These are phyloP conservation scores for Octodonta nipae DNA, from an alignment of 2,888 invertebrate species.

Conservation along the genomic window DNA sequence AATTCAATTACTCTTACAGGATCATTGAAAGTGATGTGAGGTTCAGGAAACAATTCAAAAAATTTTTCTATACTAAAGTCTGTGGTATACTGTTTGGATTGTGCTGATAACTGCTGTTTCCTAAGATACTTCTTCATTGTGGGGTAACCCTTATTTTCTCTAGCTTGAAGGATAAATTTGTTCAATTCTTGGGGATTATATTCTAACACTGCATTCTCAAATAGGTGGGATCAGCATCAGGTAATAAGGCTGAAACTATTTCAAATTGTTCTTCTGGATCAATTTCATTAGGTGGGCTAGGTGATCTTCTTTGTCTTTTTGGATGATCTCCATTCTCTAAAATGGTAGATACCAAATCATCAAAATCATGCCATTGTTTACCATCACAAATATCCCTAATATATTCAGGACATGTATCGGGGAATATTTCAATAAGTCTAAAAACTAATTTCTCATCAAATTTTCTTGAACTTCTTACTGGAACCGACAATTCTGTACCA, in stretches of 20 bases:
- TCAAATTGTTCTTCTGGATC: background rate
- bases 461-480: too few species aligned
- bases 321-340: conserved; percentile 1
- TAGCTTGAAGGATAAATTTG: background rate
- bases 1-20: conserved; percentile 10
- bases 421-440: background rate
- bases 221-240: background rate
- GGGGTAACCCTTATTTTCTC: background rate
- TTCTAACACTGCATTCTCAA: background rate
- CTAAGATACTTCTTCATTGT: background rate
- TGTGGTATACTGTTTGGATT: conserved; percentile 33
- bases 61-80: conserved; percentile 35
- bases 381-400: background rate
- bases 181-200: background rate
- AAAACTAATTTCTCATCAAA: too few species aligned
- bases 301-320: background rate
- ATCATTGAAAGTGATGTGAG: conserved; percentile 22
- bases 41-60: conserved; percentile 36
- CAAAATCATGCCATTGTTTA: background rate
- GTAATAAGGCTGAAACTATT: conserved; percentile 1
- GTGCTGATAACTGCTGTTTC: conserved; percentile 14
- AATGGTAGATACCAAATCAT: background rate
- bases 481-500: too few species aligned
- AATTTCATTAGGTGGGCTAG: background rate
- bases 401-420: background rate